Evolutionary conservation across 1,140 invertebrate species (phyloP), one percentile per base, ranked within the genome.

Genomic region (Trachymyrmex septentrionalis): DNA sequence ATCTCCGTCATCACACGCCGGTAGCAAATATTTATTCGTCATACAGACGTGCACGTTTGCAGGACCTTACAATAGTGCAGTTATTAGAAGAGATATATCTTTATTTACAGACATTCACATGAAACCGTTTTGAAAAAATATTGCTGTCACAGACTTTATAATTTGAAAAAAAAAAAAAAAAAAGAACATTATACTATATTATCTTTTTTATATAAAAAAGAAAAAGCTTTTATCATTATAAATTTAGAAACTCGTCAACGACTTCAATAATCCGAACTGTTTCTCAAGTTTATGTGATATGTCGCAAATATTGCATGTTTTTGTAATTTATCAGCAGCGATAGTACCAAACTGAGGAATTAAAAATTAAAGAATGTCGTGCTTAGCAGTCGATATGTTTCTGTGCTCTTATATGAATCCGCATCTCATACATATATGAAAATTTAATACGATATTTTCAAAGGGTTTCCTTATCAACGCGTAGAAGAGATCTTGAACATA

Each of bases 1-100:
- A 48, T 61, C 80, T 73, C 66, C 55, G 67, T 24, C 67, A 61
- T 73, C 63, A 10, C 76, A 19, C 77, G 67, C 24, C 57, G 24
- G 24, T 12, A n/a, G 69, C 80, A 73, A 75, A 84, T 84, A 75
- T 84, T 84, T 84, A 75, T 84, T 75, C 69, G 24, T 14, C 80
- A 24, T 61, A 48, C 55, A 44, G n/a, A 19, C 80, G 24, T 34
- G 19, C 57, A 50, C 34, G 77, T 67, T 38, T 27, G 57, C 48
- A 14, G 50, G 6, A 6, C 24, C 66, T 82, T 82, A 61, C 16
- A 73, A 73, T 27, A 61, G 34, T 71, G 50, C 64, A 44, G 34
- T 4, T 27, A 30, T n/a, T 24, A 44, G 30, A 14, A 38, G 48
- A 19, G 34, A 30, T 24, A 14, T 2, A 38, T 69, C 76, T 80